Evolutionary conservation across 2,797 vertebrate species (phyloP).

Genomic region (Hoplostethus atlanticus): DNA sequence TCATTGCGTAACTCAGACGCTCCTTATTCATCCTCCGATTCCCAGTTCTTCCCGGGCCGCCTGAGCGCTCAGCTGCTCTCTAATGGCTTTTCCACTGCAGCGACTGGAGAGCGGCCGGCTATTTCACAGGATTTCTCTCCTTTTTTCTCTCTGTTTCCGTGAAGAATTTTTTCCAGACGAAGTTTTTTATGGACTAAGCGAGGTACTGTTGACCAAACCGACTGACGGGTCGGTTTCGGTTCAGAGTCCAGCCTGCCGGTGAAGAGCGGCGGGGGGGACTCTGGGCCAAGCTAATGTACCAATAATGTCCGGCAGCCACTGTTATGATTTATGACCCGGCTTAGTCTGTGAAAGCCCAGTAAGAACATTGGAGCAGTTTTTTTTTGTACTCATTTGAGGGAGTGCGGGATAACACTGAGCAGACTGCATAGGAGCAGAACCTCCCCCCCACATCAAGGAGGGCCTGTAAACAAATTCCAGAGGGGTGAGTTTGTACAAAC

Average conservation of each 20-base stretch:
- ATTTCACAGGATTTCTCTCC: conserved; percentile 60
- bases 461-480: conserved; percentile 70
- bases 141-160: conserved; percentile 58
- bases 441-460: conserved; percentile 10
- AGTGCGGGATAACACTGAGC: conserved; percentile 55
- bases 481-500: conserved; percentile 63
- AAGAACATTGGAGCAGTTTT: conserved; percentile 34
- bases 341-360: conserved; percentile 31
- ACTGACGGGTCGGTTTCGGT: conserved; percentile 20
- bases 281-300: conserved; percentile 26
- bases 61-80: conserved; percentile 44
- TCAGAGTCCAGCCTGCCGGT: conserved; percentile 38
- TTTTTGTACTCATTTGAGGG: conserved; percentile 15
- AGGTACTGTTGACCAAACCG: conserved; percentile 53
- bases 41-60: conserved; percentile 43
- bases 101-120: conserved; percentile 58
- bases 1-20: conserved; percentile 32
- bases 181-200: conserved; percentile 74
- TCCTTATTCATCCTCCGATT: conserved; percentile 54
- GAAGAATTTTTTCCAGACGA: conserved; percentile 80
- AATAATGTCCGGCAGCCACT: conserved; percentile 5
- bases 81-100: conserved; percentile 78
- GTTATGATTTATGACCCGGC: conserved; percentile 50
- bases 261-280: background rate
- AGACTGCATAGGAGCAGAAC: conserved; percentile 47